These are phyloP conservation scores for Drosophila helvetica DNA, from an alignment of 2,888 invertebrate species.

Conservation along the genomic window DNA sequence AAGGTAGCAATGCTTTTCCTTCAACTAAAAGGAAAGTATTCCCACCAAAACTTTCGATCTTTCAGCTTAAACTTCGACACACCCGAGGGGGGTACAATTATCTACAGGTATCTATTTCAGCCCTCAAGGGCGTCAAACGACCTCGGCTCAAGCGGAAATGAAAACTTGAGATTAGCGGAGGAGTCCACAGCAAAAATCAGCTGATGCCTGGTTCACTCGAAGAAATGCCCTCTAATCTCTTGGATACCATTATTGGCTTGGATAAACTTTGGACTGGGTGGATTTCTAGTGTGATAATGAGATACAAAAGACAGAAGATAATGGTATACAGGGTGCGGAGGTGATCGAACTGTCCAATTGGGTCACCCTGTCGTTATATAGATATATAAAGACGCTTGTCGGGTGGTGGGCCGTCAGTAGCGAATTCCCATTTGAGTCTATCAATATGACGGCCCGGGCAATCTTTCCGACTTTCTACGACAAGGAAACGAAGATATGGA, in stretches of 20 bases:
- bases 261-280: conserved; percentile 43
- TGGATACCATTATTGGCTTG: neutral
- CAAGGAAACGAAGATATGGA: conserved; percentile 59
- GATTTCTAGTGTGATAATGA: neutral
- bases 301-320: too few relatives aligned
- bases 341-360: neutral
- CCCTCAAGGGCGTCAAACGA: neutral
- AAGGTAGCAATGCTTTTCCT: too few relatives aligned
- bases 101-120: neutral
- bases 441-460: conserved; percentile 52
- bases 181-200: conserved; percentile 15
- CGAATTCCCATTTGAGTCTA: conserved; percentile 13
- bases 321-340: neutral
- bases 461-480: conserved; percentile 54
- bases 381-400: conserved; percentile 51
- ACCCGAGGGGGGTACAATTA: neutral
- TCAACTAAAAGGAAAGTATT: too few relatives aligned
- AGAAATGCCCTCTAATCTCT: conserved; percentile 6
- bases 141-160: neutral
- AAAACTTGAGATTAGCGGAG: neutral
- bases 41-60: neutral
- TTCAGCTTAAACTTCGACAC: neutral
- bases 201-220: conserved; percentile 16
- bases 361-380: neutral
- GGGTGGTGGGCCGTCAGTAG: conserved; percentile 21